These are phyloP conservation scores for Etheostoma nigrum DNA, from an alignment of 2,797 vertebrate genomes.

Conservation along the genomic window DNA sequence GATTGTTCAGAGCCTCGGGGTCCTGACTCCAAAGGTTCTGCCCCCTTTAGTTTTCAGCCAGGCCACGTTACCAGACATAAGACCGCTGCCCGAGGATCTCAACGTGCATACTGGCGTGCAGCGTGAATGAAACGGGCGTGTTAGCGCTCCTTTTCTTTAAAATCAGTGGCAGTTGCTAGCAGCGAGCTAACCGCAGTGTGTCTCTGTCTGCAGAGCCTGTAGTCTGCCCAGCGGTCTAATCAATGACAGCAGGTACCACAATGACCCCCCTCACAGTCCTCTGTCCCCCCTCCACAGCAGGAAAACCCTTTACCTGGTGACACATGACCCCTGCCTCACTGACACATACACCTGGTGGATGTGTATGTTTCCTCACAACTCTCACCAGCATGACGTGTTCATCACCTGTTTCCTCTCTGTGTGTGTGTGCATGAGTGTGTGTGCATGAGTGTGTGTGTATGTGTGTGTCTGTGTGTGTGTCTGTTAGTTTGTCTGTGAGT, in stretches of 20 bases:
- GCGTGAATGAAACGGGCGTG: background rate
- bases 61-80: too few species aligned
- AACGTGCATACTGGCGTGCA: too few species aligned
- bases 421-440: constrained; percentile 24
- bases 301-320: constrained; percentile 66
- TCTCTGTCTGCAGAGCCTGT: constrained; percentile 81
- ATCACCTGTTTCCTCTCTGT: constrained; percentile 35
- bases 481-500: too few species aligned
- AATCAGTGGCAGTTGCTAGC: constrained; percentile 31
- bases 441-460: background rate
- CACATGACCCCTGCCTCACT: constrained; percentile 52
- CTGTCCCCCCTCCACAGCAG: constrained; percentile 27
- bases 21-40: too few species aligned
- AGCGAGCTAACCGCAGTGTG: constrained; percentile 54
- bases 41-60: too few species aligned
- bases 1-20: too few species aligned
- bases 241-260: constrained; percentile 85
- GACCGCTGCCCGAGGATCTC: too few species aligned
- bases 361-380: constrained; percentile 39
- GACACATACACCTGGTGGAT: constrained; percentile 48
- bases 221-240: constrained; percentile 86
- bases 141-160: constrained; percentile 24
- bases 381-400: constrained; percentile 65
- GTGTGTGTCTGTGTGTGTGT: too few species aligned
- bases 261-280: constrained; percentile 52